Percentiles rank a stretch among this genome's conserved stretches.
phyloP scores from a whole-genome alignment of 2,113 vertebrate genomes.

The Sphaerodactylus townsendi region DNA sequence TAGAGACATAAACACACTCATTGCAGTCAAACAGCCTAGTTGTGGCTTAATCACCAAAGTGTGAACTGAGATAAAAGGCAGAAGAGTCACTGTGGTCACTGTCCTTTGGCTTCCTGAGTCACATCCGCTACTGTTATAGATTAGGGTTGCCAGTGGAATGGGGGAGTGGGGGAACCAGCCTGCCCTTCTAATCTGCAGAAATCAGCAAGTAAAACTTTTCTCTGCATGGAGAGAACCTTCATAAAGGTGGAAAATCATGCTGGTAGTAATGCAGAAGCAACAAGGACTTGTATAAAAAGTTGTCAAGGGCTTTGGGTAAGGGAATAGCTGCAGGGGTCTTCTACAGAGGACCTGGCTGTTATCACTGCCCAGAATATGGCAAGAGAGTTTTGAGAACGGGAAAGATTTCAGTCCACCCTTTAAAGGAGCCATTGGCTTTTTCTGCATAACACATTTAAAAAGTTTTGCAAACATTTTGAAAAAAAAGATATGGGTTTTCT shows the following conservation, averaged over 20 bases:
- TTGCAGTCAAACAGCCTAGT: neutral
- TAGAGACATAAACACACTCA: neutral
- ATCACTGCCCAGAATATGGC: neutral
- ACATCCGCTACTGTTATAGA: neutral
- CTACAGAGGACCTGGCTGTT: neutral
- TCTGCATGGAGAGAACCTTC: no score
- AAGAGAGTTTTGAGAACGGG: no score
- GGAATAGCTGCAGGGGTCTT: neutral
- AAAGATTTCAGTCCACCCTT: no score
- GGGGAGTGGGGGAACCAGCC: rapidly evolving
- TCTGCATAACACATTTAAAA: no score
- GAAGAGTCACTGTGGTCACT: neutral
- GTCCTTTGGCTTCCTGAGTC: neutral
- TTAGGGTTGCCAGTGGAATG: neutral
- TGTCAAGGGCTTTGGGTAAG: neutral
- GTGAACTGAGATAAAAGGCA: neutral
- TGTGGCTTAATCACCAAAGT: neutral
- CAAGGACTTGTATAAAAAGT: no score
- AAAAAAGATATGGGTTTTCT: no score
- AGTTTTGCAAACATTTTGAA: no score
- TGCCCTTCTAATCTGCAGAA: neutral
- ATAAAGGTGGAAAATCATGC: neutral
- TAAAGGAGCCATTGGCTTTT: no score
- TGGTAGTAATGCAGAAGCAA: neutral
- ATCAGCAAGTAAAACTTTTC: neutral